Evolutionary conservation across 1,140 invertebrate genomes (phyloP).

Genomic region (Trichonephila clavata): DNA sequence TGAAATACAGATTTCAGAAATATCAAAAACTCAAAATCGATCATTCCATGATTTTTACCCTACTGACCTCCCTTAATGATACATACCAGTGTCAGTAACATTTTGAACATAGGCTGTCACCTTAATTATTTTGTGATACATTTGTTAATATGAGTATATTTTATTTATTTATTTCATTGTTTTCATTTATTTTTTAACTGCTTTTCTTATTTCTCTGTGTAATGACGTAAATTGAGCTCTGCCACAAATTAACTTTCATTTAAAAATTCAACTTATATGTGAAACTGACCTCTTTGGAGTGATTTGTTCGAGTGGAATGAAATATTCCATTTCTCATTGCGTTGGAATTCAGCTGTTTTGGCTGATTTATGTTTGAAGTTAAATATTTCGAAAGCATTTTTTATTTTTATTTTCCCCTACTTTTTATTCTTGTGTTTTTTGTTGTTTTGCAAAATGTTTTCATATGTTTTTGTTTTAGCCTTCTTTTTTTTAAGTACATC

Average conservation of each 20-base stretch:
- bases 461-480: background rate
- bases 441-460: background rate
- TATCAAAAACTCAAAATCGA: too few relatives aligned
- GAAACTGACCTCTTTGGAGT: background rate
- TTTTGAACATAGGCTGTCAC: too few relatives aligned
- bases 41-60: too few relatives aligned
- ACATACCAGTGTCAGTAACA: too few relatives aligned
- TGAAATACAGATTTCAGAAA: too few relatives aligned
- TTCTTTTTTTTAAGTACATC: background rate
- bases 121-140: too few relatives aligned
- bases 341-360: background rate
- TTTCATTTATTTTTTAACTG: background rate
- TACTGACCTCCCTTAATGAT: too few relatives aligned
- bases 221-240: too few relatives aligned
- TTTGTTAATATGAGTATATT: too few relatives aligned
- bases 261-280: background rate
- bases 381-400: background rate
- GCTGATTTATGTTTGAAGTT: background rate
- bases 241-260: background rate
- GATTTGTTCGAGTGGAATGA: background rate
- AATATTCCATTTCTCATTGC: background rate
- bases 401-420: background rate
- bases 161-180: too few relatives aligned
- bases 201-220: background rate
- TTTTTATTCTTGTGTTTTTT: background rate